These are phyloP conservation scores for Falcaria lacertinaria DNA, from an alignment of 2,888 invertebrate genomes.

Conservation along the genomic window DNA sequence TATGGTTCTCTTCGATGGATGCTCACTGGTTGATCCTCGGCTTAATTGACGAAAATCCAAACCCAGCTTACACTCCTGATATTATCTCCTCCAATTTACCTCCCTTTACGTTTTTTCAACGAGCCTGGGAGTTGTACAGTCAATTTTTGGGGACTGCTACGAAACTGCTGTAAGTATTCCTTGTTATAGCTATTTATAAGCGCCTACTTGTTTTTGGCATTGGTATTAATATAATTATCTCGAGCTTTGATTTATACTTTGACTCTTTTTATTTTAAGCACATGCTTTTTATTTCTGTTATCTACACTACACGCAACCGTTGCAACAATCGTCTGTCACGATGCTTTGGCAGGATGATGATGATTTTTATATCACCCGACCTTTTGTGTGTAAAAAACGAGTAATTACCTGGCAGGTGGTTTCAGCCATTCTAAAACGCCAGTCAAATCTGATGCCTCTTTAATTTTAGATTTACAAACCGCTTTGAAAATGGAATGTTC, in stretches of 20 bases:
- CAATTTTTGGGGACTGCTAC: constrained; percentile 10
- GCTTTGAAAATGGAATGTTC: constrained; percentile 11
- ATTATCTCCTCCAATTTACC: constrained; percentile 19
- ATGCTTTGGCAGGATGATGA: no score
- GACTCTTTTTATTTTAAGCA: no score
- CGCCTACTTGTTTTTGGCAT: no score
- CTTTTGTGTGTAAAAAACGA: no score
- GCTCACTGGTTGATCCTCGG: constrained; percentile 38
- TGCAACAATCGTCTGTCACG: no score
- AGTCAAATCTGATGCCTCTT: constrained; percentile 1
- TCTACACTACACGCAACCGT: no score
- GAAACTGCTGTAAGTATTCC: constrained; percentile 20
- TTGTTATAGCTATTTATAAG: background rate
- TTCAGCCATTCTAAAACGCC: background rate
- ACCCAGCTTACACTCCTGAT: constrained; percentile 43
- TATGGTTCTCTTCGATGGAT: constrained; percentile 44
- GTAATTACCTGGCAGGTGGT: no score
- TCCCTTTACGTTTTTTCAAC: constrained; percentile 41
- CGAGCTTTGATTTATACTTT: constrained; percentile 8
- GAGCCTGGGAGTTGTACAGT: constrained; percentile 32
- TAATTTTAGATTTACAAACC: background rate
- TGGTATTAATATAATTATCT: no score
- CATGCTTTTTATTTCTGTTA: no score
- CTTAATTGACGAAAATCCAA: constrained; percentile 40
- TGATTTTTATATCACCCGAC: no score